Evolutionary conservation across 2,113 vertebrate genomes (phyloP).

Genomic region (Pungitius pungitius): DNA sequence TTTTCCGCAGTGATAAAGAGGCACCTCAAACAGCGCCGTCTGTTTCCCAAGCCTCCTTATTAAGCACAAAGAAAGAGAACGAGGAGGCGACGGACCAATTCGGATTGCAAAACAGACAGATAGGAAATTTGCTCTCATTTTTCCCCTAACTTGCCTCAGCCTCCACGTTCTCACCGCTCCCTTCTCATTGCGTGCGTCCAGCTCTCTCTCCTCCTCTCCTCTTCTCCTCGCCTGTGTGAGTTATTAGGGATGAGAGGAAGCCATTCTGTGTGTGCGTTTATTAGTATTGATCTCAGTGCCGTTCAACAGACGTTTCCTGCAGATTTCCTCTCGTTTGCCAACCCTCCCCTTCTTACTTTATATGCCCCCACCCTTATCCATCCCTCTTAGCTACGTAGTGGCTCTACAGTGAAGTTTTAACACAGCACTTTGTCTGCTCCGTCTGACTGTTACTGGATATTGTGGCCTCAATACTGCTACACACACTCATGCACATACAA

Average conservation of each 20-base stretch:
- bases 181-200: slow-evolving; percentile 8
- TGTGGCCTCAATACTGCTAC: slow-evolving; percentile 40
- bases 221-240: slow-evolving; percentile 45
- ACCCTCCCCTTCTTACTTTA: slow-evolving; percentile 58
- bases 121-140: slow-evolving; percentile 42
- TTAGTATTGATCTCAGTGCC: slow-evolving; percentile 75
- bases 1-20: slow-evolving; percentile 71
- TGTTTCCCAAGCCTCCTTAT: slow-evolving; percentile 59
- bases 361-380: slow-evolving; percentile 39
- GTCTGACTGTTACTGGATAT: slow-evolving; percentile 64
- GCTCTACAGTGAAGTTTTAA: slow-evolving; percentile 51
- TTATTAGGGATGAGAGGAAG: slow-evolving; percentile 76
- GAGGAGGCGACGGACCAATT: slow-evolving; percentile 28
- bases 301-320: slow-evolving; percentile 70
- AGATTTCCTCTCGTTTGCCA: slow-evolving; percentile 63
- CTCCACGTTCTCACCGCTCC: slow-evolving; percentile 35
- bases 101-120: slow-evolving; percentile 44
- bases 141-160: slow-evolving; percentile 33
- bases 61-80: slow-evolving; percentile 53
- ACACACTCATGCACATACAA: slow-evolving; percentile 33
- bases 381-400: slow-evolving; percentile 52
- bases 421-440: slow-evolving; percentile 59
- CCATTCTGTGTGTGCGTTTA: slow-evolving; percentile 74
- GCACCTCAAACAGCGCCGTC: slow-evolving; percentile 56
- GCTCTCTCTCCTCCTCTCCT: slow-evolving; percentile 3